These are phyloP conservation scores for Lasioglossum figueresi DNA, from an alignment of 2,888 invertebrate genomes.

Conservation along the genomic window DNA sequence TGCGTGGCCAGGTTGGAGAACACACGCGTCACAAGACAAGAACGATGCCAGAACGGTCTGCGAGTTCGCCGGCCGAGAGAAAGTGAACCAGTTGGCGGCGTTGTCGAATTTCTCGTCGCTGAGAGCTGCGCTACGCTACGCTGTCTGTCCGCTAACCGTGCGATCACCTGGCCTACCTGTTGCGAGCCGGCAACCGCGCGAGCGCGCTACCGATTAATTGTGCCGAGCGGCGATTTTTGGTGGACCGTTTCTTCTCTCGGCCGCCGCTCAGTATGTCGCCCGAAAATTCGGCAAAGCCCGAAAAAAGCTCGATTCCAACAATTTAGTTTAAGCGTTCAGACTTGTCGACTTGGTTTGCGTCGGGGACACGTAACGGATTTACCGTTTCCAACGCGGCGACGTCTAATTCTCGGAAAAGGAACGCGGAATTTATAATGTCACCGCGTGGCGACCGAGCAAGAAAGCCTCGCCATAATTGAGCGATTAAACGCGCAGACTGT, in stretches of 20 bases:
- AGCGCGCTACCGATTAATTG: slow-evolving; percentile 56
- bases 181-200: slow-evolving; percentile 66
- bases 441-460: slow-evolving; percentile 26
- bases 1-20: slow-evolving; percentile 20
- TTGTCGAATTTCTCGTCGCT: slow-evolving; percentile 78
- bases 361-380: slow-evolving; percentile 51
- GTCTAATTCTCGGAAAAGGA: slow-evolving; percentile 47
- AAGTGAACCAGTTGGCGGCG: slow-evolving; percentile 82
- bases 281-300: neutral
- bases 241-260: slow-evolving; percentile 5
- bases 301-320: no score
- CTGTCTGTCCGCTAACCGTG: slow-evolving; percentile 51
- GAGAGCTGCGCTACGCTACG: slow-evolving; percentile 32
- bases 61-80: slow-evolving; percentile 79
- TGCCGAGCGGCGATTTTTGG: slow-evolving; percentile 61
- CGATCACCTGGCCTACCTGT: slow-evolving; percentile 63
- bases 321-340: neutral
- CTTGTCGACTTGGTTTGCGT: slow-evolving; percentile 44
- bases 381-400: slow-evolving; percentile 26
- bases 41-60: slow-evolving; percentile 64
- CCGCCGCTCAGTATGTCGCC: neutral
- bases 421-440: slow-evolving; percentile 53
- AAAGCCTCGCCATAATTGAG: slow-evolving; percentile 55
- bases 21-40: slow-evolving; percentile 42
- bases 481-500: slow-evolving; percentile 49